Evolutionary conservation across 2,888 invertebrate genomes (phyloP).

Genomic region (Phalangium opilio): DNA sequence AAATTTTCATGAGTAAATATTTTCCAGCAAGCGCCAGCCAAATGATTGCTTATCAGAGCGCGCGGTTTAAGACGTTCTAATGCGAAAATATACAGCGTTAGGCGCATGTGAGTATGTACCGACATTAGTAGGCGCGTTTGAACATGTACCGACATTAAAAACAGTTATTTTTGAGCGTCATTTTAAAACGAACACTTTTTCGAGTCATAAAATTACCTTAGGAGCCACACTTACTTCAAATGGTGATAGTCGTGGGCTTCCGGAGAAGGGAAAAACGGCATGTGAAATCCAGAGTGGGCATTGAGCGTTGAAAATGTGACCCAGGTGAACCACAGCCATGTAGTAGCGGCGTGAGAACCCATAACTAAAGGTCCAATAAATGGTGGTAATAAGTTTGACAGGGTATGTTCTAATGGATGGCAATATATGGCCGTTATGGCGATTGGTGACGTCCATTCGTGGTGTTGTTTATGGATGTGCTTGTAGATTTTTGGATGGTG

Average conservation of each 20-base stretch:
- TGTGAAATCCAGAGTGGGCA: slow-evolving; percentile 69
- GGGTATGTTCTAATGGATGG: slow-evolving; percentile 56
- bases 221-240: slow-evolving; percentile 41
- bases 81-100: no score
- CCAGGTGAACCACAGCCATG: slow-evolving; percentile 55
- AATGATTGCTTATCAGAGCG: no score
- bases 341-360: slow-evolving; percentile 28
- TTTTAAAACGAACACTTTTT: no score
- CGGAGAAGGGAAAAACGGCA: slow-evolving; percentile 68
- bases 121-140: no score
- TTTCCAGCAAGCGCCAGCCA: no score
- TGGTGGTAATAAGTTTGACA: slow-evolving; percentile 60
- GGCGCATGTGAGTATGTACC: no score
- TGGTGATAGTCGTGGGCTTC: slow-evolving; percentile 80
- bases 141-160: no score
- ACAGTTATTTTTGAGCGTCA: no score
- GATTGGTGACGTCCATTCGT: slow-evolving; percentile 75
- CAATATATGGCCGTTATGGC: slow-evolving; percentile 66
- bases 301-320: slow-evolving; percentile 63
- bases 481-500: slow-evolving; percentile 60
- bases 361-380: slow-evolving; percentile 40
- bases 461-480: slow-evolving; percentile 67
- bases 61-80: no score
- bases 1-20: no score
- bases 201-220: background rate